Evolutionary conservation across 2,888 invertebrate species (phyloP).

Genomic region (Agrotis clavis): DNA sequence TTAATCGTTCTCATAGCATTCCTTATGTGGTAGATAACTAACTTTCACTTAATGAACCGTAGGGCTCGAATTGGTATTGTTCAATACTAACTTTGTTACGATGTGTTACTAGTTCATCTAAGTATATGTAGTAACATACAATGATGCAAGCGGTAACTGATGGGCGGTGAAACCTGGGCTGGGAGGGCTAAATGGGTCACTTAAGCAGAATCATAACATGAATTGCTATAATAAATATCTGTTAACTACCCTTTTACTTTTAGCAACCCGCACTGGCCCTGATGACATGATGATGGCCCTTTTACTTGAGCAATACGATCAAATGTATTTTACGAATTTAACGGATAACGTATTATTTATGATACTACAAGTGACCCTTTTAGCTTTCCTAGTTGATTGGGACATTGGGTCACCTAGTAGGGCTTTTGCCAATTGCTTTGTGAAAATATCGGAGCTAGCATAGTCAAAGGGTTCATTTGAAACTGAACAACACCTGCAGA

Average conservation of each 20-base stretch:
- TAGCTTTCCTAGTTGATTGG: too few species aligned
- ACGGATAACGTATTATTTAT: too few species aligned
- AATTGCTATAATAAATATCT: too few species aligned
- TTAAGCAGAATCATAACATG: too few species aligned
- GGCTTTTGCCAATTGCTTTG: neutral
- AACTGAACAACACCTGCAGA: neutral
- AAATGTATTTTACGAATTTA: too few species aligned
- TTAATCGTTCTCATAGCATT: conserved; percentile 54
- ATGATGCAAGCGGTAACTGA: conserved; percentile 29
- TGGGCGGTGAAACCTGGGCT: neutral
- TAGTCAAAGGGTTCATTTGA: neutral
- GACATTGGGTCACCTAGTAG: neutral
- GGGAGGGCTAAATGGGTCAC: too few species aligned
- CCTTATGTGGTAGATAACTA: conserved; percentile 75
- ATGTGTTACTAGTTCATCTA: conserved; percentile 21
- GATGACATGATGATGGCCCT: too few species aligned
- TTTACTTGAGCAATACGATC: too few species aligned
- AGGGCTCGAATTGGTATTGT: conserved; percentile 64
- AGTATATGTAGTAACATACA: conserved; percentile 22
- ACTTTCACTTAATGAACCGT: conserved; percentile 81
- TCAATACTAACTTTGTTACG: conserved; percentile 53
- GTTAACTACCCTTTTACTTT: too few species aligned
- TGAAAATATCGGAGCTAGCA: neutral
- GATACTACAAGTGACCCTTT: too few species aligned
- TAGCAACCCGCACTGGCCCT: too few species aligned